Evolutionary conservation across 2,797 vertebrate genomes (phyloP).

Genomic region (Tolypeutes matacus): DNA sequence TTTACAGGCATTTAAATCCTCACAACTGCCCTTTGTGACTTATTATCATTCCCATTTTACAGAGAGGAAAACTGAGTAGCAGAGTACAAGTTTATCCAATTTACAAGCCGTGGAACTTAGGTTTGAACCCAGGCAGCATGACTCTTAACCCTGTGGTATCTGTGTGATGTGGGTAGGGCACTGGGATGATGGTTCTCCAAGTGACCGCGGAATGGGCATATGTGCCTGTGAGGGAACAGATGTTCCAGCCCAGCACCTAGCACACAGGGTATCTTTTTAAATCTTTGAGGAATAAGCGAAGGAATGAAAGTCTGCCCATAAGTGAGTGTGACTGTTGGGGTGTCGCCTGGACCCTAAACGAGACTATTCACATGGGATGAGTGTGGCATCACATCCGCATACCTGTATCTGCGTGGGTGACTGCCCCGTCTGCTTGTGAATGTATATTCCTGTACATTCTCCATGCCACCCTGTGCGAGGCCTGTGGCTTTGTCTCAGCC

Average conservation of each 20-base stretch:
- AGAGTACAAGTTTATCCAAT: neutral
- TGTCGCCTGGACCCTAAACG: neutral
- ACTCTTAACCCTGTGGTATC: neutral
- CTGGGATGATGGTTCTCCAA: neutral
- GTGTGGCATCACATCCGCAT: neutral
- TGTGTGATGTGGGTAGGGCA: neutral
- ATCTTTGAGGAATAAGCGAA: neutral
- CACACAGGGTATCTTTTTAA: neutral
- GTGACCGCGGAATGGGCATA: neutral
- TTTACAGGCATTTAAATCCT: conserved; percentile 15
- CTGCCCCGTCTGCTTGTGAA: neutral
- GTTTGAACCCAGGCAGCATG: neutral
- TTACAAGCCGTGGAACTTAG: neutral
- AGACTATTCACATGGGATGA: neutral
- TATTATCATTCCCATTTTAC: conserved; percentile 5
- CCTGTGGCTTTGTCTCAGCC: neutral
- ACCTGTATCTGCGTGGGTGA: neutral
- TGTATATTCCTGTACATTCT: neutral
- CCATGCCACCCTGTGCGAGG: neutral
- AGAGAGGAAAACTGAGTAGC: conserved; percentile 34
- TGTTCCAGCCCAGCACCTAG: neutral
- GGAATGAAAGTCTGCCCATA: neutral
- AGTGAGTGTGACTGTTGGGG: neutral
- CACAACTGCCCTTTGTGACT: neutral
- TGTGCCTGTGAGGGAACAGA: rapidly evolving